Conservation (phyloP, 2,888 invertebrate species). For the Acleris sparsana region DNA sequence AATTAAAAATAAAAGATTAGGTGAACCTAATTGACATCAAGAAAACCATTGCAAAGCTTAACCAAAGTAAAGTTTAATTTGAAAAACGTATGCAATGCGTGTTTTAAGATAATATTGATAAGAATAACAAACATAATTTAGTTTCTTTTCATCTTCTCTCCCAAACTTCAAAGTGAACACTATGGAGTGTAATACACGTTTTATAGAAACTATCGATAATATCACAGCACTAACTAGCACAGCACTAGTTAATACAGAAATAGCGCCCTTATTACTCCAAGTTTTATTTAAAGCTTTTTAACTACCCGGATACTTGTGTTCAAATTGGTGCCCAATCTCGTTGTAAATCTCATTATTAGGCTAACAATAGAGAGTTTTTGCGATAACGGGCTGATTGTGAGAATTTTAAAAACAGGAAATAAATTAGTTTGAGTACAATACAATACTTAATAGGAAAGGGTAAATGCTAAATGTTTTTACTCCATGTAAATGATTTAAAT, state of each 20-base stretch:
- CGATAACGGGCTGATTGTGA: conserved; percentile 9
- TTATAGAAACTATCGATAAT: background rate
- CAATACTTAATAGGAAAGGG: background rate
- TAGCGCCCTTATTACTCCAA: conserved; percentile 20
- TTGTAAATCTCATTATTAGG: conserved; percentile 14
- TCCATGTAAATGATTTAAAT: no score
- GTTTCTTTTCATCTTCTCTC: no score
- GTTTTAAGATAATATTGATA: no score
- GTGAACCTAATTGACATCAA: no score
- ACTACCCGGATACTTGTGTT: conserved; percentile 15
- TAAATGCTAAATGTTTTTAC: no score
- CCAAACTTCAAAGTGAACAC: no score
- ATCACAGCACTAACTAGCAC: background rate
- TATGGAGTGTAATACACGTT: background rate
- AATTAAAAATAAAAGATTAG: no score
- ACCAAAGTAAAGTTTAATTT: no score
- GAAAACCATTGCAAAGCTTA: no score
- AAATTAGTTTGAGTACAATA: background rate
- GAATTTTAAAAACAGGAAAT: conserved; percentile 21
- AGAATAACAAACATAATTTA: no score
- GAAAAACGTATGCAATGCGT: no score
- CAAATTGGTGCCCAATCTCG: conserved; percentile 14
- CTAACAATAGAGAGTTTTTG: conserved; percentile 22
- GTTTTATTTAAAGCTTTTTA: conserved; percentile 16
- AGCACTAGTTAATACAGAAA: conserved; percentile 15